A percentile compares a stretch with the other conserved stretches of the same genome.
Conservation (phyloP, 2,888 invertebrate species). For the Melanchra persicariae region DNA sequence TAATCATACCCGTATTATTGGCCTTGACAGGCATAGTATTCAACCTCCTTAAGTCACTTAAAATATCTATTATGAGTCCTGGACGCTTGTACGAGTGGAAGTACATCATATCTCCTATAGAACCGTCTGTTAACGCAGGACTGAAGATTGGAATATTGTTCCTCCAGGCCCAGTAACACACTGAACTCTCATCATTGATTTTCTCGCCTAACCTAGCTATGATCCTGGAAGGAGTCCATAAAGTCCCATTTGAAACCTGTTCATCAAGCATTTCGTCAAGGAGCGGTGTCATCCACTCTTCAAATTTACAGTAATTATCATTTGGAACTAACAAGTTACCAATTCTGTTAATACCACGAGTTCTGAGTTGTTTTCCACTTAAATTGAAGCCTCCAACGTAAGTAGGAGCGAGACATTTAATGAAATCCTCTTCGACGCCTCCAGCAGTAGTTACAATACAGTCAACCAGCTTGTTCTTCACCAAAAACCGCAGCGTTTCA, state of each 20-base stretch:
- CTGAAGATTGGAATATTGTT: constrained; percentile 99
- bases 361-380: constrained; percentile 94
- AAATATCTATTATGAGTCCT: constrained; percentile 97
- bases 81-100: constrained; percentile 98
- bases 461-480: constrained; percentile 94
- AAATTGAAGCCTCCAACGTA: constrained; percentile 97
- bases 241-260: constrained; percentile 93
- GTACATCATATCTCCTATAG: constrained; percentile 99
- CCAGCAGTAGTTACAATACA: constrained; percentile 99
- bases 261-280: constrained; percentile 97
- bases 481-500: constrained; percentile 95
- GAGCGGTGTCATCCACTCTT: constrained; percentile 99
- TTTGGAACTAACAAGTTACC: constrained; percentile 98
- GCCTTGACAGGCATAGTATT: constrained; percentile 99
- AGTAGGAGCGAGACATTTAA: constrained; percentile 99
- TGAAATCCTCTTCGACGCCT: constrained; percentile 99
- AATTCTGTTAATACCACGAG: constrained; percentile 96
- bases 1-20: constrained; percentile 98
- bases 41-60: constrained; percentile 96
- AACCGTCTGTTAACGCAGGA: constrained; percentile 99
- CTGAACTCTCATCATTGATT: constrained; percentile 97
- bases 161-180: constrained; percentile 99
- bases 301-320: constrained; percentile 99
- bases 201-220: constrained; percentile 95
- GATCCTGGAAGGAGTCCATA: constrained; percentile 96